These are phyloP conservation scores for Sphyrna mokarran DNA, from an alignment of 2,113 vertebrate genomes.

Conservation along the genomic window DNA sequence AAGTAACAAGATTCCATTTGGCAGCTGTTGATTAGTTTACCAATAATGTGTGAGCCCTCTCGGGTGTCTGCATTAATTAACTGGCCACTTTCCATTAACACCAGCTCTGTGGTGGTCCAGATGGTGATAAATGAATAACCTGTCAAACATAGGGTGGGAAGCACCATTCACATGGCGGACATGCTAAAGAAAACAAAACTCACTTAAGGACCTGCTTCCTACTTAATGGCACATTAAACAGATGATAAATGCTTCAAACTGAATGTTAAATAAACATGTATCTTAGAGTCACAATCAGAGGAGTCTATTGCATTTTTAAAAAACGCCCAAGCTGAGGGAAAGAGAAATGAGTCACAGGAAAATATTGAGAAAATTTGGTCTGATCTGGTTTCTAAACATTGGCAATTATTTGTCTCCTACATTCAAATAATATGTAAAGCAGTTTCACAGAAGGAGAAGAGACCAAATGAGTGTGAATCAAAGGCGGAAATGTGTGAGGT, in stretches of 20 bases:
- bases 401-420: background rate
- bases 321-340: background rate
- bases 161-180: background rate
- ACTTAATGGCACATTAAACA: conserved; percentile 7
- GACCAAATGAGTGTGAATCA: background rate
- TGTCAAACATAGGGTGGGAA: conserved; percentile 25
- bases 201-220: conserved; percentile 10
- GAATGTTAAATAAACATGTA: conserved; percentile 11
- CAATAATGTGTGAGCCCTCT: conserved; percentile 8
- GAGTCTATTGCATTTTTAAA: background rate
- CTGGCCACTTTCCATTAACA: conserved; percentile 20
- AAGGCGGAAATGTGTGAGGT: background rate
- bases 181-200: conserved; percentile 16
- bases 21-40: conserved; percentile 22
- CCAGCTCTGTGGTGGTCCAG: conserved; percentile 32
- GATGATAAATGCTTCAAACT: conserved; percentile 14
- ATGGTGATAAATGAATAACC: conserved; percentile 11
- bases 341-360: background rate
- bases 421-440: background rate
- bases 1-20: conserved; percentile 21
- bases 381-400: background rate
- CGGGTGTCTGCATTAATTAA: conserved; percentile 30
- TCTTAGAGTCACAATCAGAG: background rate
- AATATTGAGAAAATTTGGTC: background rate
- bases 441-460: background rate